Evolutionary conservation across 2,888 invertebrate species (phyloP).

Genomic region (Chymomyza procnemis): DNA sequence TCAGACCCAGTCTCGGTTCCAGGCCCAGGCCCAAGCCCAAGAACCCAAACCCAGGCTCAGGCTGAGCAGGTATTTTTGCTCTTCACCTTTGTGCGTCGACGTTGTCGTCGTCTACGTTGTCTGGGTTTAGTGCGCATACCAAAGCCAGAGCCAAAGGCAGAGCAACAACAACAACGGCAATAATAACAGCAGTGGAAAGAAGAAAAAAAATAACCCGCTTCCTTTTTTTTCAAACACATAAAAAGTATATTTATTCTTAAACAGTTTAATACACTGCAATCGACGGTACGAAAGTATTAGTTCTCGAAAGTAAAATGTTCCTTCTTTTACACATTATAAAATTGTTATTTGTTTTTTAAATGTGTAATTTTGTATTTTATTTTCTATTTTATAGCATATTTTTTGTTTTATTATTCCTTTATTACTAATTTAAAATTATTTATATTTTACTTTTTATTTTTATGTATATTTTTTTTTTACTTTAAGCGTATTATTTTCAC

Average conservation of each 20-base stretch:
- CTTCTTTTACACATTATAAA: too few species aligned
- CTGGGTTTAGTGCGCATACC: constrained; percentile 42
- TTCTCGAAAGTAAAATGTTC: not conserved
- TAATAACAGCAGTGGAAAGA: not conserved
- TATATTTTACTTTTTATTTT: too few species aligned
- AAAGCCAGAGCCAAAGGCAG: constrained; percentile 34
- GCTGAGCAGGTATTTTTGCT: constrained; percentile 28
- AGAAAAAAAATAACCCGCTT: constrained; percentile 16
- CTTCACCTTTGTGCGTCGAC: constrained; percentile 19
- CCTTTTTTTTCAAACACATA: constrained; percentile 51
- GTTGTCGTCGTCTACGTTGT: constrained; percentile 14
- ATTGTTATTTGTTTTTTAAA: too few species aligned
- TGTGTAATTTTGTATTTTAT: too few species aligned
- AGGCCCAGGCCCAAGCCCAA: not conserved
- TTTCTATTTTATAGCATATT: too few species aligned
- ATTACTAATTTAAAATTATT: too few species aligned
- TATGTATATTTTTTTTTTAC: too few species aligned
- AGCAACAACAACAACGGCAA: constrained; percentile 2
- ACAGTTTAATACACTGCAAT: constrained; percentile 6
- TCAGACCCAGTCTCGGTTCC: not conserved
- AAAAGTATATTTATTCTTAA: constrained; percentile 60
- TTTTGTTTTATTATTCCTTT: too few species aligned
- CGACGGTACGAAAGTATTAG: not conserved
- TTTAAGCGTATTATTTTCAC: too few species aligned
- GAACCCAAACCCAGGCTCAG: not conserved